phyloP scores from a whole-genome alignment of 1,140 invertebrate species.

The Anthonomus grandis region DNA sequence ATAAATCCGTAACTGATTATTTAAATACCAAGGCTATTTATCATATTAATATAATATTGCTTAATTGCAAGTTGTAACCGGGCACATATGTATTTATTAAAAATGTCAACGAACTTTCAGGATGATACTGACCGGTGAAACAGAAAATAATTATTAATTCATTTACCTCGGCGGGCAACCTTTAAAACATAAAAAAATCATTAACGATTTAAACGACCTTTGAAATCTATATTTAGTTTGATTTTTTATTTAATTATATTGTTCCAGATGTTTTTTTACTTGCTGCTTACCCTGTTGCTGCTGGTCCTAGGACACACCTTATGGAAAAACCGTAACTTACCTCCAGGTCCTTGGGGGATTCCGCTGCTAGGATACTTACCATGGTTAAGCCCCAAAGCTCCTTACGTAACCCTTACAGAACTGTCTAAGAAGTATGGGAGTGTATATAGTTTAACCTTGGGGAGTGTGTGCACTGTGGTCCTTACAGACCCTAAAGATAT shows the following conservation, averaged over 20 bases:
- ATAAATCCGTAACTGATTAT: too few species aligned
- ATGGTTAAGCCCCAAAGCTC: slow-evolving; percentile 62
- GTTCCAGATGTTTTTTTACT: slow-evolving; percentile 31
- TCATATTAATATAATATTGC: too few species aligned
- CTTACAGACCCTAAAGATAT: slow-evolving; percentile 69
- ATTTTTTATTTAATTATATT: too few species aligned
- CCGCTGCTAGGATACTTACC: slow-evolving; percentile 77
- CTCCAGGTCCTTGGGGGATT: slow-evolving; percentile 74
- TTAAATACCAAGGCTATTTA: too few species aligned
- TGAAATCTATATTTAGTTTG: slow-evolving; percentile 23
- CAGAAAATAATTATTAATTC: slow-evolving; percentile 41
- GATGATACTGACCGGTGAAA: slow-evolving; percentile 32
- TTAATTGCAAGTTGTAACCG: too few species aligned
- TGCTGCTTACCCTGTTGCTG: slow-evolving; percentile 18
- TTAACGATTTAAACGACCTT: slow-evolving; percentile 41
- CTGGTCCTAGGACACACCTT: slow-evolving; percentile 9
- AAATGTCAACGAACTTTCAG: slow-evolving; percentile 33
- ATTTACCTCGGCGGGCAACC: slow-evolving; percentile 43
- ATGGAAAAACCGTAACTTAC: slow-evolving; percentile 50
- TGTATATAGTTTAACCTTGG: slow-evolving; percentile 69
- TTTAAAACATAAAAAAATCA: slow-evolving; percentile 42
- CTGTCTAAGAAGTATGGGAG: slow-evolving; percentile 65
- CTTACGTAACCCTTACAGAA: slow-evolving; percentile 66
- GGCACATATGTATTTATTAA: too few species aligned
- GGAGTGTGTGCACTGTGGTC: slow-evolving; percentile 68